Percentiles rank a stretch among this genome's conserved stretches.
Evolutionary conservation across 2,797 vertebrate genomes (phyloP).

Genomic region (Lithobates pipiens): DNA sequence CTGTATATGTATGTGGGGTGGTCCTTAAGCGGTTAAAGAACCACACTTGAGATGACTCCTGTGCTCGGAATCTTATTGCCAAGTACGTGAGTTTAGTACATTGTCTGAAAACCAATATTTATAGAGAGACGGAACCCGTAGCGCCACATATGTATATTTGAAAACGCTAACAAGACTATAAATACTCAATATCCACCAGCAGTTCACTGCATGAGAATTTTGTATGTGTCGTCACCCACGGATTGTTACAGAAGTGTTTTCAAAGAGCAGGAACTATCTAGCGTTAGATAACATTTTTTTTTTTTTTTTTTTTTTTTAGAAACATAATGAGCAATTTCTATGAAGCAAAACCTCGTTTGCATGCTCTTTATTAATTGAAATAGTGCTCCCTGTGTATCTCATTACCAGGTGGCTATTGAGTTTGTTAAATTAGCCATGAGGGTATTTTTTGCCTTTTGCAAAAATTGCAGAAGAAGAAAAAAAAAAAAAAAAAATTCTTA

Average conservation of each 20-base stretch:
- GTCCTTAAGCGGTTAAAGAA: too few species aligned
- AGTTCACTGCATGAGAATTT: background rate
- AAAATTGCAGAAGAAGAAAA: slow-evolving; percentile 19
- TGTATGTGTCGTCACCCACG: background rate
- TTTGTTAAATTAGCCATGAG: slow-evolving; percentile 67
- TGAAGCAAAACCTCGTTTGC: slow-evolving; percentile 50
- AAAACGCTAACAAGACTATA: too few species aligned
- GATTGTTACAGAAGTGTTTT: background rate
- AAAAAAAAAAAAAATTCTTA: slow-evolving; percentile 13
- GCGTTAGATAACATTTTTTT: background rate
- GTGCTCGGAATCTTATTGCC: too few species aligned
- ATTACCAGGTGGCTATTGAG: slow-evolving; percentile 65
- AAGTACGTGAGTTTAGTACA: too few species aligned
- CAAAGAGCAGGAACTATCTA: background rate
- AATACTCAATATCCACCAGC: background rate
- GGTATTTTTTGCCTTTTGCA: slow-evolving; percentile 55
- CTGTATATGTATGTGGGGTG: too few species aligned
- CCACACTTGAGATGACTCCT: too few species aligned
- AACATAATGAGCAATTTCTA: slow-evolving; percentile 63
- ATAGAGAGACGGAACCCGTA: too few species aligned
- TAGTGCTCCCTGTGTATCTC: slow-evolving; percentile 63
- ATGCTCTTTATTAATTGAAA: slow-evolving; percentile 67
- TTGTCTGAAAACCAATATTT: too few species aligned
- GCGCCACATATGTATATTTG: too few species aligned
- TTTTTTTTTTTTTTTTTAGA: background rate